Percentiles rank a stretch among this genome's conserved stretches.
phyloP scores from a whole-genome alignment of 2,888 invertebrate genomes.

The Eumacrocentrus americanus region DNA sequence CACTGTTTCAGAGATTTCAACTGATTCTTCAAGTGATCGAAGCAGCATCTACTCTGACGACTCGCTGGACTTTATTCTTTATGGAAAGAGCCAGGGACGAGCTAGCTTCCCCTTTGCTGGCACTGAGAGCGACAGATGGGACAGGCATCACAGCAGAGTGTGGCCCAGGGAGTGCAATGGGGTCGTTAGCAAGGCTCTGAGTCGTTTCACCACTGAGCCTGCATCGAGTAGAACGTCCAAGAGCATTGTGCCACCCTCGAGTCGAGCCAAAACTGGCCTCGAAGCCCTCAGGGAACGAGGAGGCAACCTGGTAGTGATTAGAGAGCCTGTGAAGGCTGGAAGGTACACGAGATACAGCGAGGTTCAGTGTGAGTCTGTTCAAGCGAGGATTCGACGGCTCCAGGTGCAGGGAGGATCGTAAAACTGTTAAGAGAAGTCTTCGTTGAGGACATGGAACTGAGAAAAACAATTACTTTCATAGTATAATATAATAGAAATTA shows the following conservation, averaged over 20 bases:
- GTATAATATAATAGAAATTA: not conserved
- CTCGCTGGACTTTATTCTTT: slow-evolving; percentile 60
- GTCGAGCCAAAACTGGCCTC: slow-evolving; percentile 52
- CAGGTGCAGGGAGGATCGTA: slow-evolving; percentile 60
- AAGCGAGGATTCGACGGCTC: slow-evolving; percentile 62
- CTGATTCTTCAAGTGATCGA: slow-evolving; percentile 64
- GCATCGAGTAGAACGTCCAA: slow-evolving; percentile 24
- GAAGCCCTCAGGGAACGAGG: slow-evolving; percentile 61
- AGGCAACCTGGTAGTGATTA: slow-evolving; percentile 62
- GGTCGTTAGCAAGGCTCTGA: slow-evolving; percentile 61
- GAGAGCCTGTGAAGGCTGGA: slow-evolving; percentile 61
- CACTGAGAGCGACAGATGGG: slow-evolving; percentile 53
- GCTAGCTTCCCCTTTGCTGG: slow-evolving; percentile 57
- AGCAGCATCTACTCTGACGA: slow-evolving; percentile 64
- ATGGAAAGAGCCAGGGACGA: slow-evolving; percentile 56
- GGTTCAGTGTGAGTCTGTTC: slow-evolving; percentile 63
- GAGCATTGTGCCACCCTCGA: slow-evolving; percentile 31
- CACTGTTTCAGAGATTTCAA: slow-evolving; percentile 63
- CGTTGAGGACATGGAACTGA: no score
- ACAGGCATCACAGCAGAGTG: slow-evolving; percentile 47
- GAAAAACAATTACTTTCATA: not conserved
- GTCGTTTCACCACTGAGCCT: slow-evolving; percentile 57
- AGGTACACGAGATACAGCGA: slow-evolving; percentile 62
- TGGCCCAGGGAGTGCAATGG: slow-evolving; percentile 62
- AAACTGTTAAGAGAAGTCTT: no score